Conservation (phyloP, 2,888 invertebrate species). For the Drosophila dives region DNA sequence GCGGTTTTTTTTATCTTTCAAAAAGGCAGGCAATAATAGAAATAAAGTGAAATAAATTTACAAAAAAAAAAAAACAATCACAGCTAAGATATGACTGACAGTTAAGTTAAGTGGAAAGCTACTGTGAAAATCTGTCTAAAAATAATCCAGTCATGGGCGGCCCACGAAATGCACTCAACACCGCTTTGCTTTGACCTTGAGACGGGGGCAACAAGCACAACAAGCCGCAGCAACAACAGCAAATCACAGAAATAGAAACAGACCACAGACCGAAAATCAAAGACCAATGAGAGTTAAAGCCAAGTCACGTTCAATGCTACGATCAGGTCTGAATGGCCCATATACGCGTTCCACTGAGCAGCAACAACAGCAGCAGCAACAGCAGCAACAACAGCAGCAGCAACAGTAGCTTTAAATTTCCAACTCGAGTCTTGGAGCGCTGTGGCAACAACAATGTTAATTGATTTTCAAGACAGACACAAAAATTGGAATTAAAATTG, state of each 20-base stretch:
- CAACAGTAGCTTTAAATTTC: background rate
- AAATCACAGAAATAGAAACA: background rate
- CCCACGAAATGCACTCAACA: conserved; percentile 20
- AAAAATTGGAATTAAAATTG: conserved; percentile 41
- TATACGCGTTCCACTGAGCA: conserved; percentile 33
- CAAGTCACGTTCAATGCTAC: conserved; percentile 75
- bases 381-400: background rate
- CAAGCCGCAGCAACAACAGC: background rate
- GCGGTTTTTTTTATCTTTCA: conserved; percentile 15
- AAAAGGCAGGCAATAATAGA: background rate
- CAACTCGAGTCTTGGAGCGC: background rate
- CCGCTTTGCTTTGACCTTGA: conserved; percentile 42
- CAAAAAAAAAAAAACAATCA: conserved; percentile 6
- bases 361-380: conserved; percentile 8
- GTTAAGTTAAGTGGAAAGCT: conserved; percentile 36
- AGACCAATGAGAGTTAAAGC: conserved; percentile 46
- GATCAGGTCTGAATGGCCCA: conserved; percentile 48
- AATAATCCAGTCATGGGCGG: conserved; percentile 31
- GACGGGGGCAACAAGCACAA: conserved; percentile 37
- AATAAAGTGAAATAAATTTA: conserved; percentile 9
- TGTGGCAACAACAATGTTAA: conserved; percentile 64
- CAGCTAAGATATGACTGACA: conserved; percentile 25
- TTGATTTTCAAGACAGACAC: conserved; percentile 64
- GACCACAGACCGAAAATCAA: conserved; percentile 2
- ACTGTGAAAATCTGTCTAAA: conserved; percentile 20